Conservation (phyloP, 2,113 vertebrate genomes). For the Choloepus hoffmanni region DNA sequence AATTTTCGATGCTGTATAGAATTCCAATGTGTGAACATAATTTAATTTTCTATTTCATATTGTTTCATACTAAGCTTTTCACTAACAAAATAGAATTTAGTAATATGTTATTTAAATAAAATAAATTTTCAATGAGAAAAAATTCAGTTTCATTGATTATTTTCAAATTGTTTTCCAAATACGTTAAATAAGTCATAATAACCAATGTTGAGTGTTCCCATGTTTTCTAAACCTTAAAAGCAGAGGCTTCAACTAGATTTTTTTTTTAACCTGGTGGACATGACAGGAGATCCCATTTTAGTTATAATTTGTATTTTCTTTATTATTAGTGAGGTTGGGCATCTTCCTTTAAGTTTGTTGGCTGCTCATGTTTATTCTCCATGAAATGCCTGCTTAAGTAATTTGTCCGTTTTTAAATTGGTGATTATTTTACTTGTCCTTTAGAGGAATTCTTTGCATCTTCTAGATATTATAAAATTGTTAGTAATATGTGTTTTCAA, state of each 20-base stretch:
- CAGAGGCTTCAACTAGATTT: neutral
- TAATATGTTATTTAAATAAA: no score
- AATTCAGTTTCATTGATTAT: neutral
- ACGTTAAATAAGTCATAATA: neutral
- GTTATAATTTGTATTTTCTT: neutral
- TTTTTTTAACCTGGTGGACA: neutral
- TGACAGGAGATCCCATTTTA: neutral
- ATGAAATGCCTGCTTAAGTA: neutral
- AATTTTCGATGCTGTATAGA: neutral
- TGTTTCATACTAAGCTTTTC: neutral
- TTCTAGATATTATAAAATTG: neutral
- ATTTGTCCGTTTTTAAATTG: neutral
- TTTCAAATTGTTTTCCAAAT: neutral
- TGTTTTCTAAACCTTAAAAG: neutral
- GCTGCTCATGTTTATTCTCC: neutral
- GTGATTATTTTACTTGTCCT: neutral
- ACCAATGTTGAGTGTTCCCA: neutral
- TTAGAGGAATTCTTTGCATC: neutral
- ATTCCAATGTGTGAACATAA: neutral
- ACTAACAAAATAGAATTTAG: no score
- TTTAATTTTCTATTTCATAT: neutral
- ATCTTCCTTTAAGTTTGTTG: neutral
- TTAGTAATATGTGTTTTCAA: neutral
- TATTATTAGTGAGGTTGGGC: neutral
- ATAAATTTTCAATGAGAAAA: neutral